A percentile compares a stretch with the other conserved stretches of the same genome.
phyloP scores from a whole-genome alignment of 2,113 vertebrate genomes.

The Ceuthmochares aereus region DNA sequence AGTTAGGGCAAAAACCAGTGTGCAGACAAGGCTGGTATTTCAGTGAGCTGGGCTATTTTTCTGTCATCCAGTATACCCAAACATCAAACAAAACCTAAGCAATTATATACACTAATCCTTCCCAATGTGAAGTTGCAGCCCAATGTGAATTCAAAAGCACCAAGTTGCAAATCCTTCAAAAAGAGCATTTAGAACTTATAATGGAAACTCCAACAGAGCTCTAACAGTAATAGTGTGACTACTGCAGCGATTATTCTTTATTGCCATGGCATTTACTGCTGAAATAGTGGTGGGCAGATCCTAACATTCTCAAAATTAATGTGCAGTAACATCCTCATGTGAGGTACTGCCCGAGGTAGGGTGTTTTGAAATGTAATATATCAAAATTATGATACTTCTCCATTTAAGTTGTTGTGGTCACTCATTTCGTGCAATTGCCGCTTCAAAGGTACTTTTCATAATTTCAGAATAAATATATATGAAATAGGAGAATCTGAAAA shows the following conservation, averaged over 20 bases:
- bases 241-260: constrained; percentile 63
- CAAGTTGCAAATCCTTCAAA: constrained; percentile 62
- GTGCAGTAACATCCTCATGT: constrained; percentile 55
- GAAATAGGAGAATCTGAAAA: constrained; percentile 48
- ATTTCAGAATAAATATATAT: constrained; percentile 68
- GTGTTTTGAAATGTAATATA: constrained; percentile 62
- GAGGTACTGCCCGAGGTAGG: constrained; percentile 32
- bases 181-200: constrained; percentile 63
- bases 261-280: constrained; percentile 67
- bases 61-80: constrained; percentile 42
- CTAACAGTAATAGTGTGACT: constrained; percentile 56
- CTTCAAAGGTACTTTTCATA: constrained; percentile 60
- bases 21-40: constrained; percentile 35
- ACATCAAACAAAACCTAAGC: constrained; percentile 59
- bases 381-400: constrained; percentile 61
- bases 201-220: constrained; percentile 63
- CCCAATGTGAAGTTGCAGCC: constrained; percentile 47
- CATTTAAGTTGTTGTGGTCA: constrained; percentile 58
- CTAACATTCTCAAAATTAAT: constrained; percentile 70
- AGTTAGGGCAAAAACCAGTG: constrained; percentile 38
- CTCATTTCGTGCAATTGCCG: constrained; percentile 21
- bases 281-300: constrained; percentile 60
- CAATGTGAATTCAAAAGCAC: constrained; percentile 58
- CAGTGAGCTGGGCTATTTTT: constrained; percentile 42
- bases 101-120: constrained; percentile 59